These are phyloP conservation scores for Drosophila koepferae DNA, from an alignment of 2,888 invertebrate species.

Conservation along the genomic window DNA sequence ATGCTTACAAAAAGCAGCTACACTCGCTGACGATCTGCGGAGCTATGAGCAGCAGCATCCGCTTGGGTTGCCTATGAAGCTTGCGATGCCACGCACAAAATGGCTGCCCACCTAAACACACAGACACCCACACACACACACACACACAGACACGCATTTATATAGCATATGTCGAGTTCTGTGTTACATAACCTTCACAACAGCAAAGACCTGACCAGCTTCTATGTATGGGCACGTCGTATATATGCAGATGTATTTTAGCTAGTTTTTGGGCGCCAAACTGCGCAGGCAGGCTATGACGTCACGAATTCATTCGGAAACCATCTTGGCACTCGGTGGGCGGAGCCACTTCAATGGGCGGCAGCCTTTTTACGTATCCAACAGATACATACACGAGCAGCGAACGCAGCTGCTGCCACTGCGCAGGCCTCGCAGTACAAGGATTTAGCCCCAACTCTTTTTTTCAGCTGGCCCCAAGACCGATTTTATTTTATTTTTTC, in stretches of 20 bases:
- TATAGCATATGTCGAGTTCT: constrained; percentile 16
- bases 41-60: constrained; percentile 84
- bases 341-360: constrained; percentile 67
- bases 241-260: constrained; percentile 11
- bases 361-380: constrained; percentile 45
- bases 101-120: constrained; percentile 62
- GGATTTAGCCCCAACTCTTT: neutral
- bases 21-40: constrained; percentile 85
- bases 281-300: constrained; percentile 50
- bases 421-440: constrained; percentile 49
- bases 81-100: constrained; percentile 67
- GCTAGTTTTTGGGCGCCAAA: constrained; percentile 39
- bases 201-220: constrained; percentile 49
- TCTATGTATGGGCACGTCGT: constrained; percentile 34
- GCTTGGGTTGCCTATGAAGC: constrained; percentile 82
- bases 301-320: constrained; percentile 66
- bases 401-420: constrained; percentile 1
- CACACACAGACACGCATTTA: constrained; percentile 9
- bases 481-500: constrained; percentile 5
- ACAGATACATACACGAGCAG: constrained; percentile 60
- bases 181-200: constrained; percentile 75
- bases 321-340: constrained; percentile 66
- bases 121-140: constrained; percentile 14
- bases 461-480: neutral
- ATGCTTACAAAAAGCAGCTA: constrained; percentile 79